phyloP scores from a whole-genome alignment of 2,888 invertebrate species.

The Chloromyia formosa region DNA sequence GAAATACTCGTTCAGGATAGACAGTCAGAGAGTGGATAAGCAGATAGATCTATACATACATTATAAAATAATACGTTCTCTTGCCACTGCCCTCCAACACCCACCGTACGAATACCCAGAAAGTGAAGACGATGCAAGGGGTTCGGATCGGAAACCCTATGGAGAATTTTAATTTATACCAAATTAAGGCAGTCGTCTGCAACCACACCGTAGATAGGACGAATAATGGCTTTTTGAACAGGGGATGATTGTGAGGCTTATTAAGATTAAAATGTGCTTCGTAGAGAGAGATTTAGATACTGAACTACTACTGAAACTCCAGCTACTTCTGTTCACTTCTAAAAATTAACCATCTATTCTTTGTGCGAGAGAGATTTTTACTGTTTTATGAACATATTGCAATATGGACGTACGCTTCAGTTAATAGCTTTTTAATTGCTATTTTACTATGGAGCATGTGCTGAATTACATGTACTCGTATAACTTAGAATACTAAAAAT shows the following conservation, averaged over 20 bases:
- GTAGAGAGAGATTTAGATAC: slow-evolving; percentile 44
- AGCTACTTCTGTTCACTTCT: slow-evolving; percentile 16
- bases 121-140: neutral
- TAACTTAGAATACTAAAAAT: no score
- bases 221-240: slow-evolving; percentile 49
- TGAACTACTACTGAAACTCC: slow-evolving; percentile 13
- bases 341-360: slow-evolving; percentile 40
- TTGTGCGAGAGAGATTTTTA: slow-evolving; percentile 32
- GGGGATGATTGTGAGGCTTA: slow-evolving; percentile 49
- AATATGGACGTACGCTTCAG: slow-evolving; percentile 41
- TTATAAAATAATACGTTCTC: slow-evolving; percentile 21
- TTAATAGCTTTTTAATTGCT: slow-evolving; percentile 42
- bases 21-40: neutral
- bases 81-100: neutral
- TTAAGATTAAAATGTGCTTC: slow-evolving; percentile 48
- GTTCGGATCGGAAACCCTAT: slow-evolving; percentile 37
- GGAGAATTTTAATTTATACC: slow-evolving; percentile 51
- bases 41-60: slow-evolving; percentile 18
- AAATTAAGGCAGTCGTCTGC: slow-evolving; percentile 51
- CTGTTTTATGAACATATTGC: slow-evolving; percentile 26
- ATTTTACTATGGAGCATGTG: neutral
- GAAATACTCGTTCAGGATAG: slow-evolving; percentile 22
- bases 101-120: no score
- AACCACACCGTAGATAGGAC: slow-evolving; percentile 50
- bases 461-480: no score